Percentiles rank a stretch among this genome's conserved stretches.
Conservation (phyloP, 2,797 vertebrate genomes). For the Chelonia mydas region DNA sequence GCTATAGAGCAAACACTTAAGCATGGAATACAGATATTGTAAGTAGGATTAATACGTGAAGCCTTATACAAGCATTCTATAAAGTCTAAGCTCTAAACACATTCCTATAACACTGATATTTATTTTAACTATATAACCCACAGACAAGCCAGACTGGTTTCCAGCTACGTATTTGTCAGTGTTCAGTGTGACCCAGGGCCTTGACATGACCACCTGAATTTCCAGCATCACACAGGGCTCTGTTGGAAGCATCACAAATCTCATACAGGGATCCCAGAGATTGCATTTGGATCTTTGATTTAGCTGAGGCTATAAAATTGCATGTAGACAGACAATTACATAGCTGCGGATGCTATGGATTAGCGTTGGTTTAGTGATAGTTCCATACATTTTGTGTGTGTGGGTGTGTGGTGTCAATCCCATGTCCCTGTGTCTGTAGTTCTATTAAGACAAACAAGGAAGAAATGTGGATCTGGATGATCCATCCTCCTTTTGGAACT, state of each 20-base stretch:
- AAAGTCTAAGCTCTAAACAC: not conserved
- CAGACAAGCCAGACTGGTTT: not conserved
- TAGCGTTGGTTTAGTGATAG: not conserved
- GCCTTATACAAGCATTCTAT: not conserved
- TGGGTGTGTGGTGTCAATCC: not conserved
- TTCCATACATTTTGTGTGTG: not conserved
- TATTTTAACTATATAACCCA: not conserved
- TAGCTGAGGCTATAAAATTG: not conserved
- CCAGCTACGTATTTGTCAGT: not conserved
- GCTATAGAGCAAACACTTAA: not conserved
- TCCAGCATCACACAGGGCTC: not conserved
- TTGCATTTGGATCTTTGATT: not conserved
- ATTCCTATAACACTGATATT: not conserved
- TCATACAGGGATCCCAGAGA: not conserved
- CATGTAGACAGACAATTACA: not conserved
- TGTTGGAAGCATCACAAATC: not conserved
- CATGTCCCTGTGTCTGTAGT: not conserved
- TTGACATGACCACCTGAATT: not conserved
- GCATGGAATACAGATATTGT: not conserved
- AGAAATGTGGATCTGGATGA: not conserved
- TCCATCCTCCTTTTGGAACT: not conserved
- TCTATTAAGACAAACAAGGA: not conserved
- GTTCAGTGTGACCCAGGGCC: not conserved
- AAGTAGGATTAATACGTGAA: not conserved
- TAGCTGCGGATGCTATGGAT: not conserved